phyloP scores from a whole-genome alignment of 1,140 invertebrate genomes.

The Hyles euphorbiae region DNA sequence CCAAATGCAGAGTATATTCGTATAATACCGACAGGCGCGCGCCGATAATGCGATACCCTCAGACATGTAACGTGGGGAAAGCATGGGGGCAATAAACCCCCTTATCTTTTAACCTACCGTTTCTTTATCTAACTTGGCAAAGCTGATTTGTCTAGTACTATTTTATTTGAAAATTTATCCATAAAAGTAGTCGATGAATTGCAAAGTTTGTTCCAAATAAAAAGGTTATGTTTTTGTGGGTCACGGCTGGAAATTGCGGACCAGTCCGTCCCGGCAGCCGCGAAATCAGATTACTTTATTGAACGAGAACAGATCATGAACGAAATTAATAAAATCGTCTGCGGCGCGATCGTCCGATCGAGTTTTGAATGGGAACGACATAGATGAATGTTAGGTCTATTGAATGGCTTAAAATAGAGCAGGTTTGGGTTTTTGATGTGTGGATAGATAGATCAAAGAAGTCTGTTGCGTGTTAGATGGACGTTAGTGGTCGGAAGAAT shows the following conservation, averaged over 20 bases:
- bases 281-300: constrained; percentile 59
- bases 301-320: constrained; percentile 53
- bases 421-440: background rate
- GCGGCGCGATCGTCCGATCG: constrained; percentile 37
- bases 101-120: no score
- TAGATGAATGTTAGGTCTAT: constrained; percentile 1
- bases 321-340: constrained; percentile 59
- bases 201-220: no score
- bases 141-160: no score
- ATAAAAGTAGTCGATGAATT: no score
- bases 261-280: constrained; percentile 6
- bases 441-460: background rate
- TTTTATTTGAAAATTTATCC: no score
- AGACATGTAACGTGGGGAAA: background rate
- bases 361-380: constrained; percentile 17
- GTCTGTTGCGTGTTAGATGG: no score
- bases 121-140: no score
- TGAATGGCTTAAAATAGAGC: background rate
- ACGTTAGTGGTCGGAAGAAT: no score
- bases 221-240: no score
- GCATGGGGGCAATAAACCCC: no score
- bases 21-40: constrained; percentile 40
- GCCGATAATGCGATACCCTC: constrained; percentile 38
- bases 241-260: no score
- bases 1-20: constrained; percentile 54